Conservation (phyloP, 2,888 invertebrate species). For the Nezara viridula region DNA sequence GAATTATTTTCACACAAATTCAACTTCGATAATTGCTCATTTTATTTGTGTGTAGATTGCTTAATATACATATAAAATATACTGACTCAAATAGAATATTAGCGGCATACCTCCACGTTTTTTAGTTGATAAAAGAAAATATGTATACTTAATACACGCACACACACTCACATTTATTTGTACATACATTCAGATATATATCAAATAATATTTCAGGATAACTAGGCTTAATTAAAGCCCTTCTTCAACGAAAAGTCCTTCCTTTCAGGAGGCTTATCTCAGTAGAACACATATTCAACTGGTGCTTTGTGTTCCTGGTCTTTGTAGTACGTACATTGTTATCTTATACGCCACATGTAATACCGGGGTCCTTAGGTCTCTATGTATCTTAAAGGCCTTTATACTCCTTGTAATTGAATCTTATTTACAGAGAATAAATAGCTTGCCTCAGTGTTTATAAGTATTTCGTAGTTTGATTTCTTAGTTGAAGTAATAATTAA, state of each 20-base stretch:
- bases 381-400: conserved; percentile 5
- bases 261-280: conserved; percentile 6
- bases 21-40: too few species aligned
- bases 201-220: not conserved
- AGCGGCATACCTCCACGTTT: too few species aligned
- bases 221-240: not conserved
- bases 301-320: conserved; percentile 6
- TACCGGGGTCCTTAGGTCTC: not conserved
- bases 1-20: too few species aligned
- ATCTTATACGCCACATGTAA: conserved; percentile 6
- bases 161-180: too few species aligned
- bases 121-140: too few species aligned
- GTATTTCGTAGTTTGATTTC: too few species aligned
- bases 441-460: not conserved
- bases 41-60: too few species aligned
- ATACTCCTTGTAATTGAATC: not conserved
- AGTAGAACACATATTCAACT: not conserved
- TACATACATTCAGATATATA: too few species aligned
- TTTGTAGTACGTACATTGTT: conserved; percentile 21
- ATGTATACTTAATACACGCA: too few species aligned
- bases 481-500: too few species aligned
- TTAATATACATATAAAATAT: too few species aligned
- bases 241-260: not conserved
- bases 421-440: not conserved
- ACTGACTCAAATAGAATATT: too few species aligned